phyloP scores from a whole-genome alignment of 1,140 invertebrate species.

The Drosophila pruinosa region DNA sequence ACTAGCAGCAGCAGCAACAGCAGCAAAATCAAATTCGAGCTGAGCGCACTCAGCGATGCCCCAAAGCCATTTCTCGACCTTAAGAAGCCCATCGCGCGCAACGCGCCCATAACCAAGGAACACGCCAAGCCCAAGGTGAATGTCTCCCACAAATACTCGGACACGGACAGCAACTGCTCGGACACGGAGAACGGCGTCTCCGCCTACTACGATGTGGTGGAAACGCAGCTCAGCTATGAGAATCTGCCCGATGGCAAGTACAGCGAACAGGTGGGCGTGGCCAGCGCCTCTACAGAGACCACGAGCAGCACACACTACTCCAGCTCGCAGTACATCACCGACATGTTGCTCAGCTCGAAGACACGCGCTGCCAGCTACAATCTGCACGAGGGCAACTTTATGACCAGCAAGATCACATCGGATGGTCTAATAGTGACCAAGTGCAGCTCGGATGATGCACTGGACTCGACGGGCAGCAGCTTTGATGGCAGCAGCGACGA shows the following conservation, averaged over 20 bases:
- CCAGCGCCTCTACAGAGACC: slow-evolving; percentile 37
- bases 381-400: slow-evolving; percentile 81
- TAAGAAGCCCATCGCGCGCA: slow-evolving; percentile 85
- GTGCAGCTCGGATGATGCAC: slow-evolving; percentile 79
- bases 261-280: slow-evolving; percentile 60
- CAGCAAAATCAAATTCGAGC: slow-evolving; percentile 76
- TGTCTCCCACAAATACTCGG: slow-evolving; percentile 84
- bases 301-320: slow-evolving; percentile 60
- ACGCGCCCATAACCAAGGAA: slow-evolving; percentile 85
- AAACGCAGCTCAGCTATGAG: slow-evolving; percentile 81
- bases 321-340: slow-evolving; percentile 80
- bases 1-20: slow-evolving; percentile 5
- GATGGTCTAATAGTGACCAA: slow-evolving; percentile 82
- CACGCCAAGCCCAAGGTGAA: slow-evolving; percentile 86
- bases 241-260: slow-evolving; percentile 82
- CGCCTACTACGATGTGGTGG: slow-evolving; percentile 81
- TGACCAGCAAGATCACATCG: slow-evolving; percentile 82
- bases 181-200: slow-evolving; percentile 80
- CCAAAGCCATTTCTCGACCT: slow-evolving; percentile 83
- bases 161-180: slow-evolving; percentile 78
- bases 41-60: slow-evolving; percentile 62
- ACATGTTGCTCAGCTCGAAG: slow-evolving; percentile 80
- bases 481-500: slow-evolving; percentile 82
- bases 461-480: slow-evolving; percentile 81
- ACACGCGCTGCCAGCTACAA: slow-evolving; percentile 78